Evolutionary conservation across 1,140 invertebrate genomes (phyloP), one percentile per base, ranked within the genome.

Genomic region (Brachionus sp.): DNA sequence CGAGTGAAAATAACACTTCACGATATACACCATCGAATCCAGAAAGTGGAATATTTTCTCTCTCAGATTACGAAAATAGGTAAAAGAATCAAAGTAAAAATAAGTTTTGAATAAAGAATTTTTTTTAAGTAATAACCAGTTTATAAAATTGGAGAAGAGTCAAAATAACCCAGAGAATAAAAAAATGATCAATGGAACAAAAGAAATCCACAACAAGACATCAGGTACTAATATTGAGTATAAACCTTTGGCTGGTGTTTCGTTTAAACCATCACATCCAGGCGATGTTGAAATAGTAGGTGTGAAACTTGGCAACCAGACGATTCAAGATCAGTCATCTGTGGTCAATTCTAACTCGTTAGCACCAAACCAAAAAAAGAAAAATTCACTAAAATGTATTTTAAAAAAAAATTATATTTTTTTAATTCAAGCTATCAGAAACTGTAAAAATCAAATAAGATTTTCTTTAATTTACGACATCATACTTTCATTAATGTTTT

Each of bases 31-130:
- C 77, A 23, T 80, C 77, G 5, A 80, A 80, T 62, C 77, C 77
- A 5, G 77, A 80, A 66, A 80, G 77, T 25, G 77, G 77, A 62
- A 80, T 80, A 29, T 80, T 62, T 66, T 80, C 77, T n/a, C 16
- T 80, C 19, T 80, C 77, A 42, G 77, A 80, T 19, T 80, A 80
- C 50, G 62, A 57, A 13, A 37, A 80, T 35, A 75, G 66, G 66
- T 70, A 16, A 39, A 39, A 16, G n/a, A 19, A 33, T 37, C 29
- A 33, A 19, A 57, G n/a, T n/a, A 33, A 37, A 33, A 66, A 33
- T 29, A 2, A 29, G 29, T 29, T 29, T 29, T 2, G 29, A 77
- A 46, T 16, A 23, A 77, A n/a, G 1, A 42, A 44, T 77, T 42
- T 33, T 19, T 53, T 53, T 57, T 35, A 16, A 78, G 46, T 33